Conservation (phyloP, 2,888 invertebrate species). For the Ceraclea dissimilis region DNA sequence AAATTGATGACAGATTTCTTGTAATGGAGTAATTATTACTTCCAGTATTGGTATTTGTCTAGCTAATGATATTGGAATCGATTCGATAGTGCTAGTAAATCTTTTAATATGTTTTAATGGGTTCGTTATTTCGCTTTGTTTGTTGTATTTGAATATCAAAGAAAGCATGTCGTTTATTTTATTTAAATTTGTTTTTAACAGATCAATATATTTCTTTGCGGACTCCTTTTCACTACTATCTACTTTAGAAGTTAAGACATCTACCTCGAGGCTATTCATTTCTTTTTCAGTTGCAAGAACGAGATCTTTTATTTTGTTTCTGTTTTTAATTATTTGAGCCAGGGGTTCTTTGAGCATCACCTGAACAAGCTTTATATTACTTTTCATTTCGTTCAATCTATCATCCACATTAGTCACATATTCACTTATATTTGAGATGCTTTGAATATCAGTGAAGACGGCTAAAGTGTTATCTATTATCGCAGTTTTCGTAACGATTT, state of each 20-base stretch:
- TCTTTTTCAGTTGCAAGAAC: constrained; percentile 12
- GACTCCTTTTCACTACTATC: constrained; percentile 15
- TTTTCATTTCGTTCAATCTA: constrained; percentile 10
- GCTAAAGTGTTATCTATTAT: constrained; percentile 30
- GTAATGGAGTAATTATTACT: constrained; percentile 20
- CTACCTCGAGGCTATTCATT: constrained; percentile 12
- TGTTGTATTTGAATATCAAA: constrained; percentile 18
- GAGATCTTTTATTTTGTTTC: constrained; percentile 11
- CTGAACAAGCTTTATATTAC: constrained; percentile 17
- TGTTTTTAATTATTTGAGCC: constrained; percentile 12
- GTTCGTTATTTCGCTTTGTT: constrained; percentile 15
- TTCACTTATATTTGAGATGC: not conserved
- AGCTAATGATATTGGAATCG: constrained; percentile 6
- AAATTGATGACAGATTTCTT: constrained; percentile 23
- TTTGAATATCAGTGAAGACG: constrained; percentile 24
- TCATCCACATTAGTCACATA: not conserved
- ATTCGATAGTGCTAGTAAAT: constrained; percentile 18
- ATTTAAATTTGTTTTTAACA: constrained; percentile 11
- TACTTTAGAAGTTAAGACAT: constrained; percentile 7
- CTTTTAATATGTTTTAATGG: constrained; percentile 21
- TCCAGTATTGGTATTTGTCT: constrained; percentile 13
- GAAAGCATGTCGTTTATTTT: constrained; percentile 19
- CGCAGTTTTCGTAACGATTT: constrained; percentile 29
- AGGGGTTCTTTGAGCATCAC: constrained; percentile 17
- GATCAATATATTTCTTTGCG: constrained; percentile 15